A percentile compares a stretch with the other conserved stretches of the same genome.
Conservation (phyloP, 1,140 invertebrate species). For the Popillia japonica region DNA sequence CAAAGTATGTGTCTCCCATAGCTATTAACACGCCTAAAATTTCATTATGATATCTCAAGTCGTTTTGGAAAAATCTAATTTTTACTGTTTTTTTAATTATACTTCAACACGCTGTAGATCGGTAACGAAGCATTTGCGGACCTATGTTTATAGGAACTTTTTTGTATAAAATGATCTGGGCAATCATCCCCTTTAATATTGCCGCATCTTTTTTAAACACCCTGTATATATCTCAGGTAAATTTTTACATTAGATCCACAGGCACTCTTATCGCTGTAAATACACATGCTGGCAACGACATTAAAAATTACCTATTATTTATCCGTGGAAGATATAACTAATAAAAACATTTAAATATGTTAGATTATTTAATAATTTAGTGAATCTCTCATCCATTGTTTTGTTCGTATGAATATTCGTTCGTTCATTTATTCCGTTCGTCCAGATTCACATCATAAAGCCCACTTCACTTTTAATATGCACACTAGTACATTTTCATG, state of each 20-base stretch:
- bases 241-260: slow-evolving; percentile 5
- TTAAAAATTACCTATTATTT: neutral
- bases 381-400: neutral
- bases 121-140: too few species aligned
- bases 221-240: neutral
- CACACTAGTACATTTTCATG: neutral
- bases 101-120: too few species aligned
- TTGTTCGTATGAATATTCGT: neutral
- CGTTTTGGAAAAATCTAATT: too few species aligned
- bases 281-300: neutral
- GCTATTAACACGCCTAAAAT: too few species aligned
- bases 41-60: too few species aligned
- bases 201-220: too few species aligned
- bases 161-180: too few species aligned
- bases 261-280: neutral
- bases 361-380: neutral
- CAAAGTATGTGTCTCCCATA: too few species aligned
- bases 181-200: too few species aligned
- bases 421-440: neutral
- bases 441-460: neutral
- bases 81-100: too few species aligned
- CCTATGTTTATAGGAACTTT: too few species aligned
- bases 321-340: neutral
- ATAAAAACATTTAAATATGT: neutral
- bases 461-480: neutral